Conservation (phyloP, 1,140 invertebrate species). For the Cotesia typhae region DNA sequence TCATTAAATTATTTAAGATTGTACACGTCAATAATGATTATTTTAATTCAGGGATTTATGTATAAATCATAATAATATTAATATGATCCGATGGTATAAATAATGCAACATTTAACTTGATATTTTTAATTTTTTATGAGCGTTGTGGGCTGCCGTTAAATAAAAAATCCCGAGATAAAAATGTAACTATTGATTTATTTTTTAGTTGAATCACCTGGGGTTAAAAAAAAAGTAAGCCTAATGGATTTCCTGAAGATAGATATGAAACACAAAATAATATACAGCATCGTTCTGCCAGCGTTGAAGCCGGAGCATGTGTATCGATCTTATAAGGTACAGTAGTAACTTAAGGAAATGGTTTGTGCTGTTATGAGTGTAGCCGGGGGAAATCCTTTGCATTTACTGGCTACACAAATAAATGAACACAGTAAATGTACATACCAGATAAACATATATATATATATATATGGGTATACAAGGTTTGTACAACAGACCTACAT, state of each 20-base stretch:
- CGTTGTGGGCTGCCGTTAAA: too few relatives aligned
- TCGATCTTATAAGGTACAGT: conserved; percentile 70
- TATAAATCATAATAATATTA: too few relatives aligned
- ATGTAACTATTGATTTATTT: conserved; percentile 36
- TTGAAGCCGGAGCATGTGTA: conserved; percentile 63
- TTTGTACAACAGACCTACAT: too few relatives aligned
- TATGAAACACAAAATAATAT: conserved; percentile 73
- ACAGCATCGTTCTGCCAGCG: conserved; percentile 69
- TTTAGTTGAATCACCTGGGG: conserved; percentile 51
- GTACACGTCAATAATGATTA: too few relatives aligned
- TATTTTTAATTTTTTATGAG: too few relatives aligned
- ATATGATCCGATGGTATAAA: too few relatives aligned
- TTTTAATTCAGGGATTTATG: too few relatives aligned
- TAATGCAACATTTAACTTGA: too few relatives aligned
- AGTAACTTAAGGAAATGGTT: conserved; percentile 3
- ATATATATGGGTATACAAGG: neutral
- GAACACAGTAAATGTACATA: conserved; percentile 15
- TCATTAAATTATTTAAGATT: too few relatives aligned
- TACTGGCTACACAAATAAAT: conserved; percentile 24
- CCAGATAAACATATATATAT: conserved; percentile 21
- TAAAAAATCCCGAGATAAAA: neutral
- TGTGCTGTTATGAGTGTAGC: conserved; percentile 3
- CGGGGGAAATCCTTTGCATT: conserved; percentile 18
- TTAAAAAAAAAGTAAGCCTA: conserved; percentile 56
- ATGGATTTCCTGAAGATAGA: conserved; percentile 70